Base-by-base conservation (phyloP, 2,113 vertebrate genomes). In the Cervus canadensis region DNA sequence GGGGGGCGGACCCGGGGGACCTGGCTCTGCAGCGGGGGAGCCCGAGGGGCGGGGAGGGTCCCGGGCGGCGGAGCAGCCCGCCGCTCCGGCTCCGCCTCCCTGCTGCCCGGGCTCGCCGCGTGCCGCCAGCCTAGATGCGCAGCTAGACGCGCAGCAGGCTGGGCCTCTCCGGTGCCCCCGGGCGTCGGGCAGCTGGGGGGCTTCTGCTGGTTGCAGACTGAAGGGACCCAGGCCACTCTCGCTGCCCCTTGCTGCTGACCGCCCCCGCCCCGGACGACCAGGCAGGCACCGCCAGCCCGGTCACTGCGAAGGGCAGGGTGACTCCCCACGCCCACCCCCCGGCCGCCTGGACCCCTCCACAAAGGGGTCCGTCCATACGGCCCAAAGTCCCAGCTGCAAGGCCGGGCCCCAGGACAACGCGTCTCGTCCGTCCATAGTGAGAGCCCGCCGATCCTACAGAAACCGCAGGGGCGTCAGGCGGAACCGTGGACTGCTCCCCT, bases 401-500 rank as follows among this genome's bases (percentile, higher is more conserved):
- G 50, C 21, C 11, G 50, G 81, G 8, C 50, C 81, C n/a, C 28
- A 15, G 59, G 43, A 25, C 8, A 30, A 14, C 30, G 8, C 7
- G 3, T 7, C 43, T 3, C 19, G 30, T 26, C 13, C 0, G 19
- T 36, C 85, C 60, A 7, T 1, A 16, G 30, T 0, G 85, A 67
- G 85, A 26, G 5, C 43, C 9, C 13, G 2, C 23, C 4, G 33
- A 16, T 7, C 45, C 14, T 9, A 3, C 30, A 50, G 60, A 50
- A 26, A 16, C 54, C 6, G 59, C 43, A 1, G 45, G 30, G 48
- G 7, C 43, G 0, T 3, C 13, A 3, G 45, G 9, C 15, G 28
- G 45, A 23, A 11, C n/a, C 19, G 67, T 2, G 64, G 64, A 1
- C 19, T 1, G 67, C 48, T 33, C 19, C 1, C 50, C 6, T 33